Evolutionary conservation across 2,888 invertebrate genomes (phyloP), one percentile per base, ranked within the genome.

Genomic region (Drosophila incognita): DNA sequence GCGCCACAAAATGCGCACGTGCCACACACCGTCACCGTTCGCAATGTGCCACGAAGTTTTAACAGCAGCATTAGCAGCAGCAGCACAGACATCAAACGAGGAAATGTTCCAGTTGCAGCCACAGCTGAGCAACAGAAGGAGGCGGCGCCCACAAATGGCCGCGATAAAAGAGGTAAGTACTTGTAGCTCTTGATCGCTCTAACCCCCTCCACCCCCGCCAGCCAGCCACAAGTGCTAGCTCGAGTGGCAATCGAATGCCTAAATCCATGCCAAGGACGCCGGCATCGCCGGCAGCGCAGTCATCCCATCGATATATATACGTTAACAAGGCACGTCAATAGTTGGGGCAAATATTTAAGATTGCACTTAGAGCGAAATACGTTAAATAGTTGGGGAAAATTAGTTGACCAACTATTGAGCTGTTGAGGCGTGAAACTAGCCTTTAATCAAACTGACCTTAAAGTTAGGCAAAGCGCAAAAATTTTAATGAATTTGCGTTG

Each of bases 101-200:
- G 64, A 64, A 67, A 67, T 38, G 64, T 64, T 33, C 67, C 67
- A 67, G 33, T 71, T 48, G 54, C 61, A 46, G 36, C 52, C 27
- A n/a, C 49, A 42, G 18, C 33, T 49, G 35, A n/a, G 57, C 29
- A n/a, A 38, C 29, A n/a, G 65, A 35, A 4, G 35, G 59, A 49
- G 38, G 42, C 13, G 27, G 36, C 61, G 53, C 36, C 64, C 60
- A 63, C 73, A 70, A 73, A 58, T 64, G 70, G 67, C 57, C 89
- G 88, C 63, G 86, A 87, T 61, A 88, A 88, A 76, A 77, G 88
- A 87, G 88, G 88, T 88, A 46, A 89, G 88, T 74, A 66, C 75
- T 70, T 56, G 57, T 61, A 60, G 61, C 66, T 63, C 51, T 46
- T 24, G 4, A 46, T 36, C 49, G 33, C 67, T 31, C 40, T 51